phyloP scores from a whole-genome alignment of 2,888 invertebrate species.

The Cecidostiba fungosa region DNA sequence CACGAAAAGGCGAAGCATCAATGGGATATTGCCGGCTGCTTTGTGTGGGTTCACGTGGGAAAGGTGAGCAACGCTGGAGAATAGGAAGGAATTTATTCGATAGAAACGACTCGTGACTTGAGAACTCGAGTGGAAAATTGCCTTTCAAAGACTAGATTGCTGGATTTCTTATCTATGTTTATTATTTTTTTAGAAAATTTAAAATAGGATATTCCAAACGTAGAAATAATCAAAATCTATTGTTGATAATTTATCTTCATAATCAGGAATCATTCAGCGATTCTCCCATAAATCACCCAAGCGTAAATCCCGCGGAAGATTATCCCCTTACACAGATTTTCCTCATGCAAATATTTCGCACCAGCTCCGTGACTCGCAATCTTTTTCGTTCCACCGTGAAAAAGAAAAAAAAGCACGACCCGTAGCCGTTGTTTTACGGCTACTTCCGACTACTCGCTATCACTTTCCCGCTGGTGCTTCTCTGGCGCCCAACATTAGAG shows the following conservation, averaged over 20 bases:
- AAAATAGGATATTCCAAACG: neutral
- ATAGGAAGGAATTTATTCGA: neutral
- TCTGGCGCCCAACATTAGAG: neutral
- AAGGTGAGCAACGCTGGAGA: neutral
- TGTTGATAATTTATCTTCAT: neutral
- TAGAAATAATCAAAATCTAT: neutral
- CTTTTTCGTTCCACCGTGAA: neutral
- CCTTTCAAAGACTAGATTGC: too few species aligned
- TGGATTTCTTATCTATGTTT: too few species aligned
- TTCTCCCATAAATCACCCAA: neutral
- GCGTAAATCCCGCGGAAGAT: neutral
- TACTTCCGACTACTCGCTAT: slow-evolving; percentile 13
- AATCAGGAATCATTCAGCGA: neutral
- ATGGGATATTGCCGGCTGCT: neutral
- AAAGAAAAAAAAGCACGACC: neutral
- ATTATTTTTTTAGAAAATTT: neutral
- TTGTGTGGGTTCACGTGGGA: neutral
- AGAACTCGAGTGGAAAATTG: neutral
- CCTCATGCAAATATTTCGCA: slow-evolving; percentile 15
- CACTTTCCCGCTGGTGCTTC: neutral
- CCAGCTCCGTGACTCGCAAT: neutral
- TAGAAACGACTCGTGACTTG: too few species aligned
- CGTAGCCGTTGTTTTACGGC: slow-evolving; percentile 18
- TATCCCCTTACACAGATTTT: slow-evolving; percentile 6
- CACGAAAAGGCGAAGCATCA: neutral